Evolutionary conservation across 2,113 vertebrate genomes (phyloP), one percentile per base, ranked within the genome.

Genomic region (Pelecanoides urinatrix): DNA sequence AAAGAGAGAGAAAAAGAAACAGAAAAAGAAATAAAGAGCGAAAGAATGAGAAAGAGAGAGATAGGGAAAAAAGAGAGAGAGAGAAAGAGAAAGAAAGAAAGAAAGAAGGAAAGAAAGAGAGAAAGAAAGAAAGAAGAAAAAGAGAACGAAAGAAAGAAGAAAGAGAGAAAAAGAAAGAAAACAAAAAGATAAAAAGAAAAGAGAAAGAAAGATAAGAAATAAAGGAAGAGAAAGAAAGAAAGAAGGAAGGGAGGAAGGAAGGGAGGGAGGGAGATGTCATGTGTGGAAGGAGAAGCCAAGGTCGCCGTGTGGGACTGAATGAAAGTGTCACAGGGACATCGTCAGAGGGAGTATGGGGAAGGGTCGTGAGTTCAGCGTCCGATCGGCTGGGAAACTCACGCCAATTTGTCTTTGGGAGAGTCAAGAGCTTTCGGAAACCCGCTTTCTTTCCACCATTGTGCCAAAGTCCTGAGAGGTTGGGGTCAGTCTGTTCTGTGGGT

Each of bases 61-160:
- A 18, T 7, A 8, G 17, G 11, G 22, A 5, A 38, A 18, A n/a
- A 6, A 8, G 36, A 13, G 4, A 30, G 16, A 19, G 7, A 29
- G 9, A 23, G 9, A 16, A 12, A 8, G 13, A 30, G 25, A 15
- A 29, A 16, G 11, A 18, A 6, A 20, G 7, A 8, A 50, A 2
- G 4, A 38, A 10, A 2, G 10, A 16, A 30, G 2, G 4, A 25
- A 6, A 2, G 2, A 27, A 12, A 5, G 3, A 49, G 16, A 29
- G 5, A 20, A 8, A 47, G 8, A 47, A 21, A 62, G 18, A 56
- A 32, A 11, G 23, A 7, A 13, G 22, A 14, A 8, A 19, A 8
- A 13, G 7, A 23, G 7, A 23, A 26, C 13, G 9, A 18, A 32
- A 10, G 21, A 14, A 7, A 7, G 16, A 12, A 7, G 14, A 11